phyloP scores from a whole-genome alignment of 2,113 vertebrate species.

The Zapus hudsonius region DNA sequence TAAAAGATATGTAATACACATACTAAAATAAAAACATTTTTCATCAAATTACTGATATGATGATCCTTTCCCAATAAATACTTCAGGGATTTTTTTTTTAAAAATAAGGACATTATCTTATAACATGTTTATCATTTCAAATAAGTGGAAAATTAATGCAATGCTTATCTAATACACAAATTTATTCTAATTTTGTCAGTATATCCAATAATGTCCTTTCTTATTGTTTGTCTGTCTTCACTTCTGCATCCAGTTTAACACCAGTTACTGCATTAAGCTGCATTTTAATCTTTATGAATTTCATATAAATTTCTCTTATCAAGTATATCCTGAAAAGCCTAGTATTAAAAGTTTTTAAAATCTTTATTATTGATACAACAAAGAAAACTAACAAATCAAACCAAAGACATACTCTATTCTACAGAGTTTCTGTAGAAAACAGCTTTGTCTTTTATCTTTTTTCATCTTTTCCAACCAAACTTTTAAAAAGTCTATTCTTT shows the following conservation, averaged over 20 bases:
- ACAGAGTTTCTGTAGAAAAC: not conserved
- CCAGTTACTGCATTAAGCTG: not conserved
- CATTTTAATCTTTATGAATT: not conserved
- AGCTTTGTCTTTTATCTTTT: slow-evolving; percentile 19
- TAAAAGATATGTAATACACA: not conserved
- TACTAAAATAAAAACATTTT: not conserved
- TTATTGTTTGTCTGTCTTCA: not conserved
- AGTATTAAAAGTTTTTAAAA: not conserved
- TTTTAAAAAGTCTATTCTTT: slow-evolving; percentile 39
- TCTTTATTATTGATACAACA: not conserved
- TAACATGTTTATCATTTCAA: not conserved
- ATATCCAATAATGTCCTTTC: not conserved
- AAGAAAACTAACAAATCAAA: not conserved
- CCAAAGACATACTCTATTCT: not conserved
- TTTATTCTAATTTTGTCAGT: not conserved
- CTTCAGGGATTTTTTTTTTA: not conserved
- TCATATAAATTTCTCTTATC: not conserved
- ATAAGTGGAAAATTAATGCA: not conserved
- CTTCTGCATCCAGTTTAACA: not conserved
- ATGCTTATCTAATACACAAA: not conserved
- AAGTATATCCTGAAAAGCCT: not conserved
- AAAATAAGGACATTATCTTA: not conserved
- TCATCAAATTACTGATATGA: not conserved
- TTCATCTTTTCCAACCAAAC: not conserved
- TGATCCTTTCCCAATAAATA: not conserved